Conservation (phyloP, 2,888 invertebrate genomes). For the Mesodorylaimus sp. region DNA sequence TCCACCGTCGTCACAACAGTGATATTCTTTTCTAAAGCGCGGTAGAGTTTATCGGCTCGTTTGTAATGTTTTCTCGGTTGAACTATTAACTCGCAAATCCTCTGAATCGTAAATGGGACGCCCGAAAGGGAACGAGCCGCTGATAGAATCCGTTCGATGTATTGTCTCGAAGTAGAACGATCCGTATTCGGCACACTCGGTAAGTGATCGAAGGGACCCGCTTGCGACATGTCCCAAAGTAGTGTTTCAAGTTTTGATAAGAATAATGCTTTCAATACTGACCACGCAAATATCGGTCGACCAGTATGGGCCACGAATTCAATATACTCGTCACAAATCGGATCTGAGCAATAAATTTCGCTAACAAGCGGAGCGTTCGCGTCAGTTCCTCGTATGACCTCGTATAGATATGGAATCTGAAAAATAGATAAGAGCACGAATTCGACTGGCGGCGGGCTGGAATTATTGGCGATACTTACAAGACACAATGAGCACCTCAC, state of each 20-base stretch:
- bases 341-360: too few relatives aligned
- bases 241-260: not conserved
- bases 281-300: not conserved
- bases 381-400: too few relatives aligned
- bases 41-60: conserved; percentile 65
- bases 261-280: not conserved
- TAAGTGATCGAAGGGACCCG: not conserved
- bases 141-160: not conserved
- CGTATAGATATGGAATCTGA: too few relatives aligned
- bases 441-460: too few relatives aligned
- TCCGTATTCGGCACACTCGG: conserved; percentile 3
- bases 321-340: not conserved
- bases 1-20: not conserved
- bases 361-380: too few relatives aligned
- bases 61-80: conserved; percentile 81
- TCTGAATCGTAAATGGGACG: conserved; percentile 7
- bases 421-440: too few relatives aligned
- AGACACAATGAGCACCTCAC: too few relatives aligned
- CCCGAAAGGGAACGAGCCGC: not conserved
- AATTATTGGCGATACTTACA: too few relatives aligned
- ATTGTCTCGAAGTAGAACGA: not conserved
- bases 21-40: not conserved
- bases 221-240: not conserved
- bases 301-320: not conserved
- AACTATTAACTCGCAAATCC: conserved; percentile 78